Evolutionary conservation across 2,113 vertebrate genomes (phyloP), one percentile per base, ranked within the genome.

Genomic region (Clarias gariepinus): DNA sequence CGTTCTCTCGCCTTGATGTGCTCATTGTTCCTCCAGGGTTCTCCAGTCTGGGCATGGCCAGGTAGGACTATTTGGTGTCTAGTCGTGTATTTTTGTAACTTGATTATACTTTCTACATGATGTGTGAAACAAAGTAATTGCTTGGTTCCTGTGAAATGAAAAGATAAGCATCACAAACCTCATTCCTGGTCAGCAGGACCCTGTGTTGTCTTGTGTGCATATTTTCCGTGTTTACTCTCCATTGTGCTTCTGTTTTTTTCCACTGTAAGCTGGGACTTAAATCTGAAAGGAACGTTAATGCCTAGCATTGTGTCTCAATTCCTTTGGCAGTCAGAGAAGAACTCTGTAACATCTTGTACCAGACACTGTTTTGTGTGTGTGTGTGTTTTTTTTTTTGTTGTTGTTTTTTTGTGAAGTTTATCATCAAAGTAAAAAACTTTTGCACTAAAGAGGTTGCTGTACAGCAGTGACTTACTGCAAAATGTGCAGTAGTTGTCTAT

Each of bases 11-110:
- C 76, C 95, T 99, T 85, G 98, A 99, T 90, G 90, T 99, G 64
- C 95, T 99, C 86, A 94, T 99, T 13, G 96, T 99, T 87, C 98
- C 98, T 68, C 92, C 96, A 87, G 98, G 97, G 85, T 99, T 99
- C 91, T 96, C 97, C 89, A 98, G 98, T 89, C 94, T 99, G 77
- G 98, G 98, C 91, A 99, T 99, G 98, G 98, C 98, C 93, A 99
- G 98, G 98, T 99, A 98, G 91, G 80, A 74, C 80, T 33, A 3
- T 28, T 21, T 19, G 84, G 15, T 41, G 8, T 73, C 68, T 57
- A 25, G 9, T 28, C 25, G 41, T 23, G 4, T 0, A 21, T 60
- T 55, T 55, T 4, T 23, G 33, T 4, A 47, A 8, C 33, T 41
- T 47, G 15, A 47, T 76, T 47, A 5, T 76, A 15, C 55, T 30